These are phyloP conservation scores for Enteromius trimaculatus DNA, from an alignment of 2,797 vertebrate species.

Conservation along the genomic window DNA sequence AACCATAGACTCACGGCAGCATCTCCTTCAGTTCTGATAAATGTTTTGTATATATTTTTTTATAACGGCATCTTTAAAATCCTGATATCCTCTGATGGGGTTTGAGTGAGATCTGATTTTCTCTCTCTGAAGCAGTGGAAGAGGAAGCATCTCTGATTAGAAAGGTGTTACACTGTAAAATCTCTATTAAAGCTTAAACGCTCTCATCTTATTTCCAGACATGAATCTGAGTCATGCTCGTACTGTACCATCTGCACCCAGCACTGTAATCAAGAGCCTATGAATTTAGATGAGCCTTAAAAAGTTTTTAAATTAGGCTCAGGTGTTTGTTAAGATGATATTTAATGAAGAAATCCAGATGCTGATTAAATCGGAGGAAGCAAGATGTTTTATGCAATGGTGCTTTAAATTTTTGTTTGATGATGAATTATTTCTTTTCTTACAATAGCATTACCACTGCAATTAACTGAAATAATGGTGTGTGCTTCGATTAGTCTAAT, in stretches of 20 bases:
- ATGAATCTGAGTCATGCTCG: conserved; percentile 19
- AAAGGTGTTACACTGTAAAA: conserved; percentile 30
- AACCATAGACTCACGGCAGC: neutral
- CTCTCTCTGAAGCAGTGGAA: neutral
- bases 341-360: conserved; percentile 32
- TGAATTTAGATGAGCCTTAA: conserved; percentile 38
- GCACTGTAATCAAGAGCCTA: conserved; percentile 36
- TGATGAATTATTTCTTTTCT: conserved; percentile 59
- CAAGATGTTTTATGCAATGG: conserved; percentile 64
- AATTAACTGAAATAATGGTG: neutral
- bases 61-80: conserved; percentile 5
- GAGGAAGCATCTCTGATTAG: conserved; percentile 1
- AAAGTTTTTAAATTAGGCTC: conserved; percentile 26
- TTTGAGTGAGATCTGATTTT: neutral
- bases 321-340: conserved; percentile 27
- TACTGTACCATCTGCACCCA: conserved; percentile 37
- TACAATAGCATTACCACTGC: neutral
- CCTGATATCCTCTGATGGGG: neutral
- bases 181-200: conserved; percentile 2
- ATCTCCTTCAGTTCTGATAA: neutral
- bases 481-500: neutral
- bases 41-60: neutral
- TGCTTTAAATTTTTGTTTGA: conserved; percentile 60
- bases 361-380: conserved; percentile 59
- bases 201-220: conserved; percentile 25